phyloP scores from a whole-genome alignment of 2,888 invertebrate genomes.

The Athetis lepigone region DNA sequence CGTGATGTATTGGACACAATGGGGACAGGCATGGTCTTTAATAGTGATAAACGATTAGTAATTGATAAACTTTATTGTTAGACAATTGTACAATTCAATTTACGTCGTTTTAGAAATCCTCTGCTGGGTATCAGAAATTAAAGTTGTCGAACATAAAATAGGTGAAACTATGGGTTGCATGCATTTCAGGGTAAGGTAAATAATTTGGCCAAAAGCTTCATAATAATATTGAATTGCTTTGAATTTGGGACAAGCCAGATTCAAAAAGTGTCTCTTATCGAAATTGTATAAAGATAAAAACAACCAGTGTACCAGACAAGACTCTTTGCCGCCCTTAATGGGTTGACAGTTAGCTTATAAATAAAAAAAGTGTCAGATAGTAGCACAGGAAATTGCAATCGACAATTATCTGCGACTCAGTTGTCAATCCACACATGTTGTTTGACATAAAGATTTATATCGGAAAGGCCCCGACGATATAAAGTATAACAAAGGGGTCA shows the following conservation, averaged over 20 bases:
- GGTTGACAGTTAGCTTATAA: conserved; percentile 71
- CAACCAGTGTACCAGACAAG: conserved; percentile 46
- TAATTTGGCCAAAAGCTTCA: too few relatives aligned
- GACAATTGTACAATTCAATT: conserved; percentile 11
- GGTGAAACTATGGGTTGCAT: too few relatives aligned
- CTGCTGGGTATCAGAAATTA: too few relatives aligned
- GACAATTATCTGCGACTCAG: conserved; percentile 79
- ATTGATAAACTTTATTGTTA: conserved; percentile 41
- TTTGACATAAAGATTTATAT: conserved; percentile 77
- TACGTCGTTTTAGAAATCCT: conserved; percentile 10
- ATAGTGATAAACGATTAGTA: conserved; percentile 53
- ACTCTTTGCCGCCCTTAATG: conserved; percentile 61
- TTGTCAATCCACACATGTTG: conserved; percentile 72
- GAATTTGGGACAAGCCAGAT: conserved; percentile 6
- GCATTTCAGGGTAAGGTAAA: too few relatives aligned
- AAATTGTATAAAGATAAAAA: conserved; percentile 41
- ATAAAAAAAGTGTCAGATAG: conserved; percentile 81
- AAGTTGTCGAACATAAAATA: too few relatives aligned
- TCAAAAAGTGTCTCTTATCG: conserved; percentile 27
- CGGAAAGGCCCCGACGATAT: conserved; percentile 65
- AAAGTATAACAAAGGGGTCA: conserved; percentile 67
- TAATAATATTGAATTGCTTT: background rate
- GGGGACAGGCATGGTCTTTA: conserved; percentile 63
- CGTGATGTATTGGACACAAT: conserved; percentile 67
- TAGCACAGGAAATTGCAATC: conserved; percentile 86